These are phyloP conservation scores for Eurystomus gularis DNA, from an alignment of 2,113 vertebrate genomes.

Conservation along the genomic window DNA sequence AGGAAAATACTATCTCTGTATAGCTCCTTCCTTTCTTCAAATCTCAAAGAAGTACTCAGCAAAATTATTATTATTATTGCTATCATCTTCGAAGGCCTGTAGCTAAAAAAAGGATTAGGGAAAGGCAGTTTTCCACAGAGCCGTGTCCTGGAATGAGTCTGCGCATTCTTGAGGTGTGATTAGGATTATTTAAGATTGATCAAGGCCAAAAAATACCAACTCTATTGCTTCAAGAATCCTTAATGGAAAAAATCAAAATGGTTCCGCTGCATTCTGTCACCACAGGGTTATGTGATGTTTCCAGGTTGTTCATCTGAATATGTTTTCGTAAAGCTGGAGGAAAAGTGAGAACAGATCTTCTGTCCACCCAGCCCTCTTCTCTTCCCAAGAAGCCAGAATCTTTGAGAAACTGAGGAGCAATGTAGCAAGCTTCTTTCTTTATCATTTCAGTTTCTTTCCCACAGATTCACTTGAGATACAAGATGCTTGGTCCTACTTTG, in stretches of 20 bases:
- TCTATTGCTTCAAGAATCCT: not conserved
- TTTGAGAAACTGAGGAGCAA: not conserved
- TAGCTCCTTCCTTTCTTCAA: not conserved
- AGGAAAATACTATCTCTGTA: not conserved
- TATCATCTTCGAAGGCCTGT: not conserved
- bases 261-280: not conserved
- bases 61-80: not conserved
- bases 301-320: not conserved
- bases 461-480: not conserved
- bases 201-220: not conserved
- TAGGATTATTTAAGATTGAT: not conserved
- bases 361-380: not conserved
- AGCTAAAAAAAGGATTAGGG: not conserved
- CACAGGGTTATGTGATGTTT: not conserved
- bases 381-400: not conserved
- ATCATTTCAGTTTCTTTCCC: not conserved
- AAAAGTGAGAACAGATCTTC: not conserved
- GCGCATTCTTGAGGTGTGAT: not conserved
- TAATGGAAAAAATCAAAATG: not conserved
- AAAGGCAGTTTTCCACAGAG: not conserved
- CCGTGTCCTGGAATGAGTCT: not conserved
- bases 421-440: not conserved
- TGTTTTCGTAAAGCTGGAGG: not conserved
- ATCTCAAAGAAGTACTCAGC: not conserved
- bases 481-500: not conserved